phyloP scores from a whole-genome alignment of 1,140 invertebrate species.

The Probaryconus sp. region DNA sequence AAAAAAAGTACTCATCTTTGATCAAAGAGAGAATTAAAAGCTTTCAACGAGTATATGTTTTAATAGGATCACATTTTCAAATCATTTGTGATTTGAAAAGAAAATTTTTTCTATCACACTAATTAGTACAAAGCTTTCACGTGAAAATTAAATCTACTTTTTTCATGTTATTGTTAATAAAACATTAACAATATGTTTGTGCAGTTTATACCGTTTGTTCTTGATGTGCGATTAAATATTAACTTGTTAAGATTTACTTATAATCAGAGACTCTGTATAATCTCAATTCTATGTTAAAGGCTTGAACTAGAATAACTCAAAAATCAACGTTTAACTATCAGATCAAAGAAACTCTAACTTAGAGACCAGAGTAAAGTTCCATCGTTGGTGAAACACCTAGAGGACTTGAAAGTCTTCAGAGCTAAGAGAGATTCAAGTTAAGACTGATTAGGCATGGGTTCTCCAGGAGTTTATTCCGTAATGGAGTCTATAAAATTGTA shows the following conservation, averaged over 20 bases:
- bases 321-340: constrained; percentile 29
- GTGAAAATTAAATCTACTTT: too few relatives aligned
- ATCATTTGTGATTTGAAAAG: constrained; percentile 6
- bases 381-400: constrained; percentile 23
- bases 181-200: too few relatives aligned
- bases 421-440: constrained; percentile 39
- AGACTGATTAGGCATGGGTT: constrained; percentile 49
- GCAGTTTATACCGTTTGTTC: too few relatives aligned
- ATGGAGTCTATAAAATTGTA: too few relatives aligned
- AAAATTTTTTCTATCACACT: constrained; percentile 13
- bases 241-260: too few relatives aligned
- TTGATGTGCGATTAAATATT: too few relatives aligned
- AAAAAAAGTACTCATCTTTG: constrained; percentile 38
- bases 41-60: constrained; percentile 6
- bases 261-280: too few relatives aligned
- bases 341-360: constrained; percentile 41
- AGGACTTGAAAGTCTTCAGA: constrained; percentile 30
- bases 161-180: too few relatives aligned
- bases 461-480: constrained; percentile 39
- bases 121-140: too few relatives aligned
- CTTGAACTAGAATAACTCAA: constrained; percentile 1
- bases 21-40: constrained; percentile 40
- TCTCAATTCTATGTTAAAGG: too few relatives aligned
- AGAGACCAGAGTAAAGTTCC: constrained; percentile 23
- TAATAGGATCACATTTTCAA: constrained; percentile 13